Evolutionary conservation across 2,113 vertebrate species (phyloP), one percentile per base, ranked within the genome.

Genomic region (Scatophagus argus): DNA sequence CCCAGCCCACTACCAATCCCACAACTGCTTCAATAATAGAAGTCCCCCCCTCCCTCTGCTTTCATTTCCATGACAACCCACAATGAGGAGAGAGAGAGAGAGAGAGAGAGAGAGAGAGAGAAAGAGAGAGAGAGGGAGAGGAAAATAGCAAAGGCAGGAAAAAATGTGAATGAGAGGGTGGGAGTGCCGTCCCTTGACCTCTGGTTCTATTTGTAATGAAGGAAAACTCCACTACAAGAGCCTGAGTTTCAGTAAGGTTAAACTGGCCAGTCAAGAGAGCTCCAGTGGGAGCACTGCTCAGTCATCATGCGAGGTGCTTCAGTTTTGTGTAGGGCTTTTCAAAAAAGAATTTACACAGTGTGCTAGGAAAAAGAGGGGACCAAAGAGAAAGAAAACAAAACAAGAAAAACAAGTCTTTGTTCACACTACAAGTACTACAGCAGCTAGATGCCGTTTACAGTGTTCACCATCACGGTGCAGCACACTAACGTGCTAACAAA

Each of bases 1-100:
- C 71, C 74, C 83, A 51, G 78, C 71, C 78, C 62, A 77, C 86
- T 74, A 83, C 83, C 84, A 84, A 84, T 67, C 88, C 83, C 81
- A 73, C 85, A 76, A 84, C 87, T 71, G 74, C 83, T 73, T 84
- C 85, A 87, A 93, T 88, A 92, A 91, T 89, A 89, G 84, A 85
- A 83, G 46, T 11, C 77, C 44, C 58, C 61, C 52, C 84, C 74
- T 46, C 78, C 74, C 62, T 8, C 27, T 54, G 82, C 85, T 89
- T 92, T 90, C 87, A 93, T 94, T 94, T 89, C 84, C 93, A 95
- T 94, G 91, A 91, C 93, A 93, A 94, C 93, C 62, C 79, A 90
- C 79, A 68, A 82, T 80, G 58, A 85, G 72, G 65, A 67, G 61
- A 67, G 79, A 69, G 64, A 77, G 77, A 67, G 41, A 31, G 47